These are phyloP conservation scores for Nomada hirtipes DNA, from an alignment of 2,888 invertebrate genomes.

Conservation along the genomic window DNA sequence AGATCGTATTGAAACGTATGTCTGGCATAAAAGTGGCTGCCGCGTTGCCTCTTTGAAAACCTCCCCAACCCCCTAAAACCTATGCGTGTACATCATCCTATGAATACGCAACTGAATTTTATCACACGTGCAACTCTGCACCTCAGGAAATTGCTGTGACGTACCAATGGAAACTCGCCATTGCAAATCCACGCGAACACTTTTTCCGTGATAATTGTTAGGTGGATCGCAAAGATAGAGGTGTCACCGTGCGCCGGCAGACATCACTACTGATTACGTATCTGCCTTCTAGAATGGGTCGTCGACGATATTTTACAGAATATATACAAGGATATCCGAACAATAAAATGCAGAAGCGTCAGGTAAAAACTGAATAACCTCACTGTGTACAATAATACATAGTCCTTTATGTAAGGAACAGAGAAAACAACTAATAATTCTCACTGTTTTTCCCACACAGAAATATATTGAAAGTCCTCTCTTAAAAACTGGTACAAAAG, in stretches of 20 bases:
- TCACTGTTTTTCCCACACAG: no score
- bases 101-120: conserved; percentile 47
- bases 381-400: no score
- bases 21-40: conserved; percentile 30
- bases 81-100: neutral
- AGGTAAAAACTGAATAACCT: no score
- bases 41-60: conserved; percentile 42
- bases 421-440: no score
- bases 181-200: neutral
- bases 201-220: conserved; percentile 31
- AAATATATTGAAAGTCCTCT: no score
- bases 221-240: conserved; percentile 12
- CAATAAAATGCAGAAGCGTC: no score
- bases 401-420: no score
- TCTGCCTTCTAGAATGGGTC: neutral
- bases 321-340: no score
- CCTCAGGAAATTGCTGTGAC: conserved; percentile 16
- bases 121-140: conserved; percentile 49
- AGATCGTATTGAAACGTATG: conserved; percentile 33
- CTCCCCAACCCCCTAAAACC: conserved; percentile 26
- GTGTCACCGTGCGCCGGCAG: neutral
- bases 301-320: conserved; percentile 2
- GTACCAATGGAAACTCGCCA: neutral
- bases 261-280: neutral
- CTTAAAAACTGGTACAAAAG: no score